A percentile compares a stretch with the other conserved stretches of the same genome.
Conservation (phyloP, 2,797 vertebrate genomes). For the Podargus strigoides region DNA sequence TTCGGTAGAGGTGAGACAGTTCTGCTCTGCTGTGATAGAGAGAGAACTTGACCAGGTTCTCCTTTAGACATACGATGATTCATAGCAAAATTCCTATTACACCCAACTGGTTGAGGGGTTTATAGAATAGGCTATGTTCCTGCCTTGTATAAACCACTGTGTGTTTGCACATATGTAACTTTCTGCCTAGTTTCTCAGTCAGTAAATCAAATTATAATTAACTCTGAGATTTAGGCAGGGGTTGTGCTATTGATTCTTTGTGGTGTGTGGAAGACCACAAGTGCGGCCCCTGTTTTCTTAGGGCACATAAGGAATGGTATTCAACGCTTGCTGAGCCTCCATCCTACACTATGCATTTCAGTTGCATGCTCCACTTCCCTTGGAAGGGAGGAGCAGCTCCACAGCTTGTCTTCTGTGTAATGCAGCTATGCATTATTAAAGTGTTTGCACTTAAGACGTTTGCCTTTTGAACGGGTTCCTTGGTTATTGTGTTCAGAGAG, state of each 20-base stretch:
- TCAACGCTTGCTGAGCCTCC: not conserved
- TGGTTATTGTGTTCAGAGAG: not conserved
- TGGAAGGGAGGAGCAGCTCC: not conserved
- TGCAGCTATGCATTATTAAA: not conserved
- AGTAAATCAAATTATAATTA: not conserved
- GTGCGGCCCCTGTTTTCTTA: not conserved
- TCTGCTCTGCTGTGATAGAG: not conserved
- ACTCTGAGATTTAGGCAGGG: not conserved
- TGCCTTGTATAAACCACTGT: not conserved
- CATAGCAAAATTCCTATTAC: not conserved
- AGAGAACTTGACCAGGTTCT: not conserved
- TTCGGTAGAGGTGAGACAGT: not conserved
- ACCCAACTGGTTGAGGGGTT: not conserved
- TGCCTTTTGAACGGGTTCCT: not conserved
- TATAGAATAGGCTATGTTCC: not conserved
- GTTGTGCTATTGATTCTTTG: not conserved
- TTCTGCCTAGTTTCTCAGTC: not conserved
- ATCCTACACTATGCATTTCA: not conserved
- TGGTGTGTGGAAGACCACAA: not conserved
- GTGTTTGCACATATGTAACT: not conserved
- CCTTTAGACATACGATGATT: not conserved
- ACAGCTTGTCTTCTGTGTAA: not conserved
- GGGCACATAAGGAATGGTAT: rapidly evolving
- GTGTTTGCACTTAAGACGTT: not conserved
- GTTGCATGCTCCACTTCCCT: not conserved